Percentiles rank a stretch among this genome's conserved stretches.
Evolutionary conservation across 2,888 invertebrate genomes (phyloP).

Genomic region (Drymonia ruficornis): DNA sequence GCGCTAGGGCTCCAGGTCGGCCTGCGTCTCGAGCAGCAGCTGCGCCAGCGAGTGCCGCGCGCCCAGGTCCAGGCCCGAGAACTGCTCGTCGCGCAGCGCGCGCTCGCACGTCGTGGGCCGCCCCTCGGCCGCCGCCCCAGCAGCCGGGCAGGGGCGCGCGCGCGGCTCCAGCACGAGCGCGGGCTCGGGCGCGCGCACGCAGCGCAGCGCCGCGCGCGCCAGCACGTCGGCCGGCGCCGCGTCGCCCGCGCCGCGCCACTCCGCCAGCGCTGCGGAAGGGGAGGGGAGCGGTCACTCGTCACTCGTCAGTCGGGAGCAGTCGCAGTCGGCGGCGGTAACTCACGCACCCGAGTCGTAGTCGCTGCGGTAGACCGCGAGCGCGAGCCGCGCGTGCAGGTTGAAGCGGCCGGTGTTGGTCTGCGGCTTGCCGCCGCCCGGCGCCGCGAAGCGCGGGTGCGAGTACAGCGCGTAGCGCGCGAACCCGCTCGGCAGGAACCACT

Average conservation of each 20-base stretch:
- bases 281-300: too few relatives aligned
- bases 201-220: constrained; percentile 1
- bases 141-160: constrained; percentile 18
- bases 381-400: constrained; percentile 83
- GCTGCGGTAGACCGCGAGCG: constrained; percentile 91
- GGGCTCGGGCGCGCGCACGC: constrained; percentile 47
- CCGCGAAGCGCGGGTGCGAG: constrained; percentile 82
- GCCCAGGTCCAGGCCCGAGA: constrained; percentile 48
- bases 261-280: constrained; percentile 19
- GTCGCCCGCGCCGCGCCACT: neutral
- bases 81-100: constrained; percentile 16
- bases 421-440: constrained; percentile 7
- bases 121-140: too few relatives aligned
- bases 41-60: constrained; percentile 48
- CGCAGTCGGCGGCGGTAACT: too few relatives aligned
- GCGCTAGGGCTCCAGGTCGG: constrained; percentile 9
- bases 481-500: constrained; percentile 96
- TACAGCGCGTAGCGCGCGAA: constrained; percentile 90
- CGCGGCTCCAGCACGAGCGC: constrained; percentile 52
- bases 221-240: neutral
- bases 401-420: constrained; percentile 81
- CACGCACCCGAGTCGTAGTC: constrained; percentile 86
- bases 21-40: constrained; percentile 38
- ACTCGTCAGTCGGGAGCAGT: too few relatives aligned
- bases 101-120: constrained; percentile 27